Percentiles rank a stretch among this genome's conserved stretches.
These are phyloP conservation scores for Rhyacophila brunnea DNA, from an alignment of 1,140 invertebrate genomes.

Conservation along the genomic window DNA sequence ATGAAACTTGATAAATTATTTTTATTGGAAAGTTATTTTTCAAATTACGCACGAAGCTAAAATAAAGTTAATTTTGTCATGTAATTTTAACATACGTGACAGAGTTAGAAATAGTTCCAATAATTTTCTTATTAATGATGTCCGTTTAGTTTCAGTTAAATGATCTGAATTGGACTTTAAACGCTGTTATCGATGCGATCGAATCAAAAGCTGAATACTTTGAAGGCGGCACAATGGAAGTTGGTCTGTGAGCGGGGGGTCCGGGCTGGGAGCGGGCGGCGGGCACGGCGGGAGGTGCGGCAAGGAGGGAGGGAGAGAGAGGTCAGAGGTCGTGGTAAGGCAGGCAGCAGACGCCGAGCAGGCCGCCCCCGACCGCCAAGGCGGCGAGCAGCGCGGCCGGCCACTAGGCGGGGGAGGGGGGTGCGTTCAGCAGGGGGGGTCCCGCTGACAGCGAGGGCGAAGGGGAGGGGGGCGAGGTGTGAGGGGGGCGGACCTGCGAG, in stretches of 20 bases:
- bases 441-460: slow-evolving; percentile 43
- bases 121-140: too few species aligned
- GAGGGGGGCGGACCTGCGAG: slow-evolving; percentile 41
- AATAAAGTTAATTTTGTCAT: too few species aligned
- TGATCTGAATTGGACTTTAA: too few species aligned
- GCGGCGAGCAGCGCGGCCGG: slow-evolving; percentile 33
- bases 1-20: too few species aligned
- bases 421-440: slow-evolving; percentile 1
- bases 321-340: slow-evolving; percentile 34
- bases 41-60: too few species aligned
- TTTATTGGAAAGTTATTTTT: too few species aligned
- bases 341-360: slow-evolving; percentile 30
- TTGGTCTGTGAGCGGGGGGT: not conserved
- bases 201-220: too few species aligned
- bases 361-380: slow-evolving; percentile 28
- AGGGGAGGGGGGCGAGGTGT: slow-evolving; percentile 44
- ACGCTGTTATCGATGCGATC: too few species aligned
- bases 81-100: too few species aligned
- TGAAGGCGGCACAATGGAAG: too few species aligned
- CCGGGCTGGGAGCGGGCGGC: not conserved
- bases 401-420: slow-evolving; percentile 36
- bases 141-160: too few species aligned
- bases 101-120: too few species aligned
- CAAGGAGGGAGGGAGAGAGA: slow-evolving; percentile 3
- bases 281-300: not conserved